Evolutionary conservation across 2,113 vertebrate genomes (phyloP).

Genomic region (Sminthopsis crassicaudata): DNA sequence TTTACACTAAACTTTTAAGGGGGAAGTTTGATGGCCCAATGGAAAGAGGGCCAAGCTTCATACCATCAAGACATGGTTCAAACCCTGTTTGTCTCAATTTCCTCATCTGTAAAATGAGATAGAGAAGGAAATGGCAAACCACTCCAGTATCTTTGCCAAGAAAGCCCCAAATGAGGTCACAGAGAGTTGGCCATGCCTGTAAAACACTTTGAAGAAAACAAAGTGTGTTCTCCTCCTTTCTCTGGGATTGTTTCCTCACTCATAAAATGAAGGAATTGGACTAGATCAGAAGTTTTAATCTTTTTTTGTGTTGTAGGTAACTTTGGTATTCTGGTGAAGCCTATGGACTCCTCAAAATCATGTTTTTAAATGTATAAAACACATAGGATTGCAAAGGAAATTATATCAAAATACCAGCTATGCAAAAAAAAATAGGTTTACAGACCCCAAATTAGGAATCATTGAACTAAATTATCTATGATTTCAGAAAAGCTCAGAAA

Average conservation of each 20-base stretch:
- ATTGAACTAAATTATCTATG: not conserved
- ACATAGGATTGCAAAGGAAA: not conserved
- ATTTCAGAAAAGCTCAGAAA: too few relatives aligned
- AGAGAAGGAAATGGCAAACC: not conserved
- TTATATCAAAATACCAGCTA: not conserved
- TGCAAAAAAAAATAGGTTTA: not conserved
- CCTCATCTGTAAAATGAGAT: not conserved
- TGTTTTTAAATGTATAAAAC: not conserved
- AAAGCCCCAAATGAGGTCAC: not conserved
- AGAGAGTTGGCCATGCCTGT: not conserved
- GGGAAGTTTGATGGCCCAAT: not conserved
- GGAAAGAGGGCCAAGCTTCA: too few relatives aligned
- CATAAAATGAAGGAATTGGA: not conserved
- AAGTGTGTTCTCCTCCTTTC: not conserved
- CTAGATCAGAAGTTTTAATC: not conserved
- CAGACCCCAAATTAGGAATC: not conserved
- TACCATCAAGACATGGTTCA: too few relatives aligned
- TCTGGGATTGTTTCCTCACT: not conserved
- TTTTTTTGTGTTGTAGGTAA: not conserved
- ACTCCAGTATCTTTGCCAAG: not conserved
- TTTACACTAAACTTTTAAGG: not conserved
- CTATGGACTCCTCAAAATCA: not conserved
- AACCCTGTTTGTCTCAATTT: not conserved
- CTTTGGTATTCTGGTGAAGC: not conserved
- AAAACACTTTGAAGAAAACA: not conserved